Percentiles rank a stretch among this genome's conserved stretches.
Conservation (phyloP, 1,140 invertebrate genomes). For the Drosophila hydei region DNA sequence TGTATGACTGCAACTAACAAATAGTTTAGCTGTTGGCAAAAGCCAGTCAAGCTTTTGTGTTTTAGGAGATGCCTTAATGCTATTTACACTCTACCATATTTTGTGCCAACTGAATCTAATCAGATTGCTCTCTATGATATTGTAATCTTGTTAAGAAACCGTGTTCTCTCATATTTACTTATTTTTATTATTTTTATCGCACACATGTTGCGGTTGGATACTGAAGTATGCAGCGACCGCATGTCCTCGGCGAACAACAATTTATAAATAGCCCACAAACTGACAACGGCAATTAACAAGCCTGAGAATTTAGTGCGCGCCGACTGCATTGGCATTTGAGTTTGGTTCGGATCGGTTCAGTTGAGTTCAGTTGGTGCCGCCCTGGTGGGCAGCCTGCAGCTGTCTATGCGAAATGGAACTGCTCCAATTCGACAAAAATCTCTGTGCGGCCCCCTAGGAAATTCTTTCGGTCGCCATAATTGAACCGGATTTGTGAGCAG, state of each 20-base stretch:
- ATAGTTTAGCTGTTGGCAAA: too few relatives aligned
- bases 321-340: slow-evolving; percentile 60
- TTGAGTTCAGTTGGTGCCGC: slow-evolving; percentile 3
- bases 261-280: slow-evolving; percentile 75
- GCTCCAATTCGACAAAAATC: slow-evolving; percentile 77
- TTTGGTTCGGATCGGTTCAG: slow-evolving; percentile 27
- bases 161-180: slow-evolving; percentile 11
- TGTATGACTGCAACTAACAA: too few relatives aligned
- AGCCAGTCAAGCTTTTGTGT: too few relatives aligned
- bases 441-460: slow-evolving; percentile 48
- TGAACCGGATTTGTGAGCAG: slow-evolving; percentile 65
- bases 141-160: not conserved
- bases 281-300: slow-evolving; percentile 79
- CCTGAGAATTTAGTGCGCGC: slow-evolving; percentile 68
- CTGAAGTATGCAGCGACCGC: slow-evolving; percentile 20
- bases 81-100: too few relatives aligned
- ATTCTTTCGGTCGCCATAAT: slow-evolving; percentile 68
- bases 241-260: slow-evolving; percentile 32
- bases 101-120: too few relatives aligned
- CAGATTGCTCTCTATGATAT: too few relatives aligned
- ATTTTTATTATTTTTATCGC: slow-evolving; percentile 19
- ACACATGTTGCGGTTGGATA: slow-evolving; percentile 9
- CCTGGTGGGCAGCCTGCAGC: slow-evolving; percentile 45
- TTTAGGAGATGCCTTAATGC: too few relatives aligned
- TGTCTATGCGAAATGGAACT: slow-evolving; percentile 67